These are phyloP conservation scores for Drosophila pseudoobscura DNA, from an alignment of 1,140 invertebrate species.

Conservation along the genomic window DNA sequence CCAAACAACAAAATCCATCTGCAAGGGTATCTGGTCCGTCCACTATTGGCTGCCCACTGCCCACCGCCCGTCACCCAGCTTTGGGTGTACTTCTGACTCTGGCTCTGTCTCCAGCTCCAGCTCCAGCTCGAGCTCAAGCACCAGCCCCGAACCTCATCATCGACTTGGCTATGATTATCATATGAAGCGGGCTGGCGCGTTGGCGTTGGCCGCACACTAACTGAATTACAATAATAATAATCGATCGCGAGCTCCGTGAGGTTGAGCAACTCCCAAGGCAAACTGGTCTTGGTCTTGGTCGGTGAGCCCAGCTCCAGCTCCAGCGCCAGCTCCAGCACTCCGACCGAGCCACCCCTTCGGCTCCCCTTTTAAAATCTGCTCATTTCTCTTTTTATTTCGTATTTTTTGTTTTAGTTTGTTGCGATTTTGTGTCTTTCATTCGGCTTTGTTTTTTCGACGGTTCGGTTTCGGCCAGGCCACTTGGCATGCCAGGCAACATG, in stretches of 20 bases:
- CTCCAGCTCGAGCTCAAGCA: too few relatives aligned
- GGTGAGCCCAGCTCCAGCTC: constrained; percentile 24
- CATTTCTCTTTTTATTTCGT: constrained; percentile 63
- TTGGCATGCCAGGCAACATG: constrained; percentile 63
- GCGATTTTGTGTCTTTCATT: constrained; percentile 20
- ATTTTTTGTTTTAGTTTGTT: constrained; percentile 55
- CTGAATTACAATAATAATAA: constrained; percentile 75
- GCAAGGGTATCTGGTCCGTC: too few relatives aligned
- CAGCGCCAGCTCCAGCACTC: constrained; percentile 14
- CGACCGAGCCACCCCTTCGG: constrained; percentile 20
- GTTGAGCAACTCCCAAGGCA: constrained; percentile 75
- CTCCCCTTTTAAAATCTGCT: constrained; percentile 46
- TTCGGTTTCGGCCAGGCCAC: constrained; percentile 42
- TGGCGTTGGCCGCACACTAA: constrained; percentile 63
- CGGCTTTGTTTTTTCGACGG: constrained; percentile 30
- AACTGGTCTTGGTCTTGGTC: constrained; percentile 56
- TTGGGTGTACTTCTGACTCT: too few relatives aligned
- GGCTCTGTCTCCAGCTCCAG: too few relatives aligned
- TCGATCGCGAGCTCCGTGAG: constrained; percentile 52
- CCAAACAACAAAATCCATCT: too few relatives aligned
- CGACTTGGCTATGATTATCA: constrained; percentile 25
- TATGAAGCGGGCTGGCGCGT: constrained; percentile 38
- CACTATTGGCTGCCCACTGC: too few relatives aligned
- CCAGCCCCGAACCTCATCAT: too few relatives aligned
- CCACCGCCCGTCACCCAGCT: too few relatives aligned